Base-by-base conservation (phyloP, 92 coral and sea anemone species). In the Phenganax subtilis region DNA sequence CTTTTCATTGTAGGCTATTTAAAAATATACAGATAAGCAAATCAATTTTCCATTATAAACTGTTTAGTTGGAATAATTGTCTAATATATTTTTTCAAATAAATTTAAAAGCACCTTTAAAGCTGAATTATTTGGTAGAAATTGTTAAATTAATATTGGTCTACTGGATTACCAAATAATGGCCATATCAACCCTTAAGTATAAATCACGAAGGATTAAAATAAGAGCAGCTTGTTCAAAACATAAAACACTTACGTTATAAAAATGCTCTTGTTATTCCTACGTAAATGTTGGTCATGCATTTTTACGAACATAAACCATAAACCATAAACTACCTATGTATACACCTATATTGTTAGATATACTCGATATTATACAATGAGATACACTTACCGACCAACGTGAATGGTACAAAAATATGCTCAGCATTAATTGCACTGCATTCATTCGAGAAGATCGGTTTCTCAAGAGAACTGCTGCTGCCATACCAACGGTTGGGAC, bases 361-460 rank as follows among this genome's bases (percentile, higher is more conserved):
- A 28, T 61, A 28, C 25, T n/a, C 4, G 67, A 17, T 27, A 51
- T 9, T 9, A 73, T 27, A 55, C 57, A 55, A 70, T 10, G 1
- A 73, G 9, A 75, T 12, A 55, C 30, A 75, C 91, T 82, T 84
- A 90, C 89, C 90, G 85, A 52, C 96, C 91, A 86, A 53, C 85
- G 84, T 56, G 91, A 88, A 80, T 90, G 91, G 81, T 90, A 88
- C 57, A 86, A 56, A 76, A 88, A 90, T 15, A 66, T 77, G 73
- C 88, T 90, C 6, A 88, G 54, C 60, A 88, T 69, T 16, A 88
- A 81, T 72, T 90, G 91, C 30, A 88, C 90, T 31, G 90, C 96
- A 88, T 77, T 88, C 91, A 88, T 83, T 75, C 55, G 75, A 30
- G 68, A 63, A 58, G 87, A 90, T 58, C 91, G 31, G 75, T 86